phyloP scores from a whole-genome alignment of 2,113 vertebrate species.

The Peromyscus polionotus region DNA sequence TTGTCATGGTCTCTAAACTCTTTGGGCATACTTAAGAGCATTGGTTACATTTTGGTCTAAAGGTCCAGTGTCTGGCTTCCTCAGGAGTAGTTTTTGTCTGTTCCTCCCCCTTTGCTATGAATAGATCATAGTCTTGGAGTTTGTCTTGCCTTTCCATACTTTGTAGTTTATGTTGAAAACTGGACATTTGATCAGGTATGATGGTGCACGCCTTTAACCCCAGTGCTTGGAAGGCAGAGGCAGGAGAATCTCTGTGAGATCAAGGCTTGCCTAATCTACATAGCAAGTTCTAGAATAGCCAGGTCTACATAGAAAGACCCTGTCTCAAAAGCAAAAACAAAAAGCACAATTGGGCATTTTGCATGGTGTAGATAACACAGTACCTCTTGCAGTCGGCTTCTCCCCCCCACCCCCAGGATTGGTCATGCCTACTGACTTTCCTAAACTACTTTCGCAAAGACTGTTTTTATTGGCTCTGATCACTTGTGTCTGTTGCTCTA shows the following conservation, averaged over 20 bases:
- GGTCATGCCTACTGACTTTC: neutral
- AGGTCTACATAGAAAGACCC: neutral
- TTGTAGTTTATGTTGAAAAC: conserved; percentile 27
- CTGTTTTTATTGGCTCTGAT: neutral
- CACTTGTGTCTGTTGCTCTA: neutral
- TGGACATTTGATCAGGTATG: neutral
- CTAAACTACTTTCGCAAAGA: neutral
- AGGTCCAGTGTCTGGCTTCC: neutral
- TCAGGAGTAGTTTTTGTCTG: neutral
- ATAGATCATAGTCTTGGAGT: neutral
- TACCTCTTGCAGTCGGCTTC: neutral
- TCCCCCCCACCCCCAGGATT: no score
- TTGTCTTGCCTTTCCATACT: neutral
- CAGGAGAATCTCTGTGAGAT: neutral
- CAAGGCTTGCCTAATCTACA: neutral
- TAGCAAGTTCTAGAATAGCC: neutral
- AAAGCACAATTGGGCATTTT: neutral
- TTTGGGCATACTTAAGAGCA: neutral
- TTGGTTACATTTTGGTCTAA: neutral
- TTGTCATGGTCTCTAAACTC: neutral
- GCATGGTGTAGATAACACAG: neutral
- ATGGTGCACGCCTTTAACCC: neutral
- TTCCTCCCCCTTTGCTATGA: neutral
- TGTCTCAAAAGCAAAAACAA: neutral
- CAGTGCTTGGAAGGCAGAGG: neutral